These are phyloP conservation scores for Chironomus tentans DNA, from an alignment of 2,888 invertebrate species.

Conservation along the genomic window DNA sequence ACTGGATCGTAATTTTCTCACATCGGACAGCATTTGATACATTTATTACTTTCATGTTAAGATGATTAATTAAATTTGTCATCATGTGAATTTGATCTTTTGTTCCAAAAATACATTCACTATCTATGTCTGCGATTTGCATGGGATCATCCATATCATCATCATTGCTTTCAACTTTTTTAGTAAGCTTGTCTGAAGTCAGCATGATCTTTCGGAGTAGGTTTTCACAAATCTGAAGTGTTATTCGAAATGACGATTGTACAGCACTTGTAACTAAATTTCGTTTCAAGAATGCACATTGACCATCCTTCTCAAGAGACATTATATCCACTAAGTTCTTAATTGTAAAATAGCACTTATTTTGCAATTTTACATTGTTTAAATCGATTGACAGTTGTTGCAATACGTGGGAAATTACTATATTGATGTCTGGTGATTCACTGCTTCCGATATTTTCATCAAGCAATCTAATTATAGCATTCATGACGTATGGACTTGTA, in stretches of 20 bases:
- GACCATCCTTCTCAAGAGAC: not conserved
- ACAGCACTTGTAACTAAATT: not conserved
- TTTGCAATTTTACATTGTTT: not conserved
- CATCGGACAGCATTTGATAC: constrained; percentile 60
- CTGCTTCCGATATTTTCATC: constrained; percentile 38
- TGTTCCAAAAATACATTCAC: constrained; percentile 26
- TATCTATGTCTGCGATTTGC: constrained; percentile 26
- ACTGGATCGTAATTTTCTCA: constrained; percentile 60
- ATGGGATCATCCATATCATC: constrained; percentile 35
- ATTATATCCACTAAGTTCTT: constrained; percentile 1
- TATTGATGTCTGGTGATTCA: constrained; percentile 38
- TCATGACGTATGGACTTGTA: constrained; percentile 35
- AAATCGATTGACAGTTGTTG: not conserved
- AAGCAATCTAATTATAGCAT: constrained; percentile 38
- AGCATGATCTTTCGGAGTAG: constrained; percentile 46
- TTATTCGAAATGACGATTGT: constrained; percentile 1
- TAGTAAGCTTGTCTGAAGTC: constrained; percentile 36
- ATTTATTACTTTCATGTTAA: constrained; percentile 41
- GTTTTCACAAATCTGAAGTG: constrained; percentile 37
- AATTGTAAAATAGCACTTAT: not conserved
- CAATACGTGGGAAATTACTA: constrained; percentile 29
- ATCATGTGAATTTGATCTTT: constrained; percentile 44
- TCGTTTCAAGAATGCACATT: not conserved
- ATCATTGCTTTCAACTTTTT: constrained; percentile 32
- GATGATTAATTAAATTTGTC: constrained; percentile 53